A percentile compares a stretch with the other conserved stretches of the same genome.
Evolutionary conservation across 2,113 vertebrate species (phyloP).

Genomic region (Colaptes auratus): DNA sequence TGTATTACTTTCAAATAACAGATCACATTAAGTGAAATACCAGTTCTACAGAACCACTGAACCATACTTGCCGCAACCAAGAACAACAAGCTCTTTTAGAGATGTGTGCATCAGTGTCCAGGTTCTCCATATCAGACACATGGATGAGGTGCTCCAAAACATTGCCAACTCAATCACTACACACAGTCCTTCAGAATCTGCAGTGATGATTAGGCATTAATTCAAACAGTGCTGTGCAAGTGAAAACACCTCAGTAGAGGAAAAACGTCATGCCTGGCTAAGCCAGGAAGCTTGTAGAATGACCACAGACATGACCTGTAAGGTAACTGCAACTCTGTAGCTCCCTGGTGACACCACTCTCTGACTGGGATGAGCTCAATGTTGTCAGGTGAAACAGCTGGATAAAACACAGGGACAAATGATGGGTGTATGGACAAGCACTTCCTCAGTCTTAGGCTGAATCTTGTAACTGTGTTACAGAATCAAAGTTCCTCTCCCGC

Average conservation of each 20-base stretch:
- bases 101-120: not conserved
- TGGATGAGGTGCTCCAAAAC: not conserved
- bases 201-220: not conserved
- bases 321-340: not conserved
- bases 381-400: not conserved
- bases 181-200: not conserved
- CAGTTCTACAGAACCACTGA: not conserved
- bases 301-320: not conserved
- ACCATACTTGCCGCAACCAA: not conserved
- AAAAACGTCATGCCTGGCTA: not conserved
- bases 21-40: not conserved
- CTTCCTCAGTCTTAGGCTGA: not conserved
- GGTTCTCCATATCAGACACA: accelerated
- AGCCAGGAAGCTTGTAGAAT: not conserved
- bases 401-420: not conserved
- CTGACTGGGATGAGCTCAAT: not conserved
- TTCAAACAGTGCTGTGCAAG: not conserved
- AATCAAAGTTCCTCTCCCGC: not conserved
- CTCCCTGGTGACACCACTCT: not conserved
- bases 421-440: not conserved
- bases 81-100: not conserved
- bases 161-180: not conserved
- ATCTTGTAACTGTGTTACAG: not conserved
- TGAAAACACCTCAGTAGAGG: not conserved
- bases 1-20: not conserved